These are phyloP conservation scores for Lethrus apterus DNA, from an alignment of 1,140 invertebrate species.

Conservation along the genomic window DNA sequence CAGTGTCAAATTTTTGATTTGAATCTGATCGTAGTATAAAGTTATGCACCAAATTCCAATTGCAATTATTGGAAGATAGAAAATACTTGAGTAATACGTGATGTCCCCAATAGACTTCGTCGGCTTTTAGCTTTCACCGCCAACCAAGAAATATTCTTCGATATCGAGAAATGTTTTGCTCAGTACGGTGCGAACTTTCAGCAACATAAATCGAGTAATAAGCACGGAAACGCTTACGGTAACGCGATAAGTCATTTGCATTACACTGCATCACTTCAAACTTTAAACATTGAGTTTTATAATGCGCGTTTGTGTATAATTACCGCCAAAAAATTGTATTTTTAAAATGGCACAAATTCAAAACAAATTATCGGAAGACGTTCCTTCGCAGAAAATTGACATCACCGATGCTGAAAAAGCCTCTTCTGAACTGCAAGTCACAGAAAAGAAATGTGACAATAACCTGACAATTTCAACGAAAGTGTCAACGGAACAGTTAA, in stretches of 20 bases:
- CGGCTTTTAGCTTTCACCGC: constrained; percentile 15
- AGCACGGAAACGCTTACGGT: not conserved
- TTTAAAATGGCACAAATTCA: constrained; percentile 1
- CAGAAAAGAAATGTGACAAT: constrained; percentile 22
- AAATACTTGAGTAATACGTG: no score
- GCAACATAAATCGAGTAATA: not conserved
- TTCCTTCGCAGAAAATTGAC: constrained; percentile 2
- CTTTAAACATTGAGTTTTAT: not conserved
- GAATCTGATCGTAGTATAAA: no score
- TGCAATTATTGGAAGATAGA: no score
- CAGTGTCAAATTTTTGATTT: no score
- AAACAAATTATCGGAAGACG: constrained; percentile 3
- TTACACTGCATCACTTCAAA: not conserved
- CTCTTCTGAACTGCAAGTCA: not conserved
- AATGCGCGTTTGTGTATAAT: not conserved
- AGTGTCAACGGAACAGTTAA: constrained; percentile 48
- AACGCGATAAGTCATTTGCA: not conserved
- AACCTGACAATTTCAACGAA: constrained; percentile 34
- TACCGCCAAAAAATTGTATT: not conserved
- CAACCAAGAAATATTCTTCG: constrained; percentile 7
- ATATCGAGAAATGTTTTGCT: constrained; percentile 1
- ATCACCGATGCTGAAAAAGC: not conserved
- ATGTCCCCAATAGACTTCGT: constrained; percentile 17
- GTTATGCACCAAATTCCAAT: no score
- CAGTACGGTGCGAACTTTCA: constrained; percentile 13